These are phyloP conservation scores for Acholoe squamosa DNA, from an alignment of 2,888 invertebrate genomes.

Conservation along the genomic window DNA sequence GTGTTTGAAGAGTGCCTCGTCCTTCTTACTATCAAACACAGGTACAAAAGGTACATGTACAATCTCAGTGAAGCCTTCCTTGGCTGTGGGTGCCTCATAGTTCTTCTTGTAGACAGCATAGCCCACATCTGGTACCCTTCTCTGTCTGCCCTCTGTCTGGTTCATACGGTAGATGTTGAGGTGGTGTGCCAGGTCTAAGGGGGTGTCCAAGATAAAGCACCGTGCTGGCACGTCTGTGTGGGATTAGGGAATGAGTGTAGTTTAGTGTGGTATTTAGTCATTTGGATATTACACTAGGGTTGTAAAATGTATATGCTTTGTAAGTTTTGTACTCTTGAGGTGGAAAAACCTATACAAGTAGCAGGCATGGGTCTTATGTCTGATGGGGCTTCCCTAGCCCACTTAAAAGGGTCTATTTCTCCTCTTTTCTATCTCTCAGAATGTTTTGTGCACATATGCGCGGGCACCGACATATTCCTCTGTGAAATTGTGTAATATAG, in stretches of 20 bases:
- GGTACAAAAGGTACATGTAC: conserved; percentile 76
- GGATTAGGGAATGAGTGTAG: background rate
- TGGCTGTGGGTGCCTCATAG: conserved; percentile 75
- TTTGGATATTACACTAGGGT: too few relatives aligned
- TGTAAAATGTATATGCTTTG: too few relatives aligned
- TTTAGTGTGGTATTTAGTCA: background rate
- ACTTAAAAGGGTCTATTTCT: too few relatives aligned
- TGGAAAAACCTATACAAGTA: too few relatives aligned
- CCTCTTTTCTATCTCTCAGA: too few relatives aligned
- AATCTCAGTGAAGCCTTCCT: conserved; percentile 79
- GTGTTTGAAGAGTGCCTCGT: conserved; percentile 76
- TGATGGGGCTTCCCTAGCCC: too few relatives aligned
- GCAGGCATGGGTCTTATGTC: too few relatives aligned
- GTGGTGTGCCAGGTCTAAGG: conserved; percentile 78
- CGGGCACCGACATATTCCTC: too few relatives aligned
- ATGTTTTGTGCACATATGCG: too few relatives aligned
- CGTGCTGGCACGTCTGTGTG: conserved; percentile 76
- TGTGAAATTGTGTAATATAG: too few relatives aligned
- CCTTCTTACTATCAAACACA: conserved; percentile 74
- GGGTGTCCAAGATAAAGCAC: conserved; percentile 79
- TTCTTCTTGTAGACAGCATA: conserved; percentile 81
- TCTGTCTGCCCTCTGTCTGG: conserved; percentile 76
- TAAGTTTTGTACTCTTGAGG: too few relatives aligned
- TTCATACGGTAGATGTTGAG: conserved; percentile 80
- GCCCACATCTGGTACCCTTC: conserved; percentile 81